phyloP scores from a whole-genome alignment of 1,140 invertebrate species.

The Drosophila ironensis region DNA sequence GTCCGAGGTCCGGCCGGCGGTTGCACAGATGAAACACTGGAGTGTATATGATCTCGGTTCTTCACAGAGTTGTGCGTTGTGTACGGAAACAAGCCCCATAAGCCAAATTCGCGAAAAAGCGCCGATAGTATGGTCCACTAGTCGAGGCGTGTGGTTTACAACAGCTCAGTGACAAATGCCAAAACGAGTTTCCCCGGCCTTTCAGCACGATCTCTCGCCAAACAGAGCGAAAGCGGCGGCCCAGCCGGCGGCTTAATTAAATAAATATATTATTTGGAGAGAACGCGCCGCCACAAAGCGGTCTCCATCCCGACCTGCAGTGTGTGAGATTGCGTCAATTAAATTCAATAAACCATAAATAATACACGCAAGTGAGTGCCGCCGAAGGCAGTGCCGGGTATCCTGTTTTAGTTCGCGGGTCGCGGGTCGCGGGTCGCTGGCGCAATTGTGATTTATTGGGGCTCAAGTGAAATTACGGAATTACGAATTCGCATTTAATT shows the following conservation, averaged over 20 bases:
- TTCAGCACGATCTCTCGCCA: slow-evolving; percentile 10
- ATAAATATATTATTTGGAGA: slow-evolving; percentile 34
- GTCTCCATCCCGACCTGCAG: slow-evolving; percentile 13
- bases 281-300: slow-evolving; percentile 8
- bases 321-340: slow-evolving; percentile 50
- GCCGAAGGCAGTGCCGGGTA: slow-evolving; percentile 2
- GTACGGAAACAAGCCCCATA: slow-evolving; percentile 25
- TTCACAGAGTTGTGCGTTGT: slow-evolving; percentile 5
- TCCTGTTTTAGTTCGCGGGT: slow-evolving; percentile 23
- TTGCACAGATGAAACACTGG: slow-evolving; percentile 11
- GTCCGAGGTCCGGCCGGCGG: slow-evolving; percentile 8
- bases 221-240: slow-evolving; percentile 10
- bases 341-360: slow-evolving; percentile 68
- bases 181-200: slow-evolving; percentile 34
- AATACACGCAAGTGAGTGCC: slow-evolving; percentile 27
- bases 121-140: slow-evolving; percentile 48
- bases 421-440: not conserved
- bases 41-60: slow-evolving; percentile 36
- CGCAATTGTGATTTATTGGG: slow-evolving; percentile 66
- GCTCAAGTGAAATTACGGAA: slow-evolving; percentile 40
- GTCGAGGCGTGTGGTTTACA: slow-evolving; percentile 7
- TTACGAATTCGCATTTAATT: slow-evolving; percentile 48
- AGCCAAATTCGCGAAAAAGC: not conserved
- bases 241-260: slow-evolving; percentile 9
- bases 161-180: slow-evolving; percentile 19